Base-by-base conservation (phyloP, 2,113 vertebrate species). In the Rhinogobius similis region DNA sequence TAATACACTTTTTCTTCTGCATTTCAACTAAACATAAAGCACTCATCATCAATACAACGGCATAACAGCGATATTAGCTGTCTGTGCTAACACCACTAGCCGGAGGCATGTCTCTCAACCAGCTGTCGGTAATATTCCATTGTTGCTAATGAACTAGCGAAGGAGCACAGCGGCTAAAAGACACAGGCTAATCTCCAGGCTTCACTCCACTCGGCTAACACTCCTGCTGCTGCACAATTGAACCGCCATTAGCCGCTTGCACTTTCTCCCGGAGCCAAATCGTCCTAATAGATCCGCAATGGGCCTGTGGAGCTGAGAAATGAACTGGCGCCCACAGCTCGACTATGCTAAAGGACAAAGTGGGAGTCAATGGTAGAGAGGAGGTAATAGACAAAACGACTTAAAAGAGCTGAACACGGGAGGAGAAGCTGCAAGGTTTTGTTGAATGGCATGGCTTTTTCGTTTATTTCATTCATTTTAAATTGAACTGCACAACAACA, bases 51-150 rank as follows among this genome's bases (percentile, higher is more conserved):
- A 68, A 56, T 79, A 52, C n/a, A 67, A 44, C 55, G 69, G 46
- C 44, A 29, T 62, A 20, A 74, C 5, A 73, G 56, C 59, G 12
- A 55, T 56, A 58, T 56, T 68, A 56, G 18, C 18, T 9, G 48
- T 67, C 63, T 27, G 20, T 81, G 32, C 75, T 61, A 61, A 78
- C 75, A 71, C 44, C 4, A 44, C 1, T 62, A 77, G 82, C 84
- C 65, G 10, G 24, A 75, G 77, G 80, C 80, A 72, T 61, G 24
- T 72, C 58, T 67, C 80, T 41, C 72, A 67, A 70, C 74, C 82
- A 83, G 87, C 78, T 86, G 84, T 74, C 78, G 59, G 76, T 79
- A 80, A 86, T 86, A 83, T 85, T 74, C 74, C 69, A 74, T 48
- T 62, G 70, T 73, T 76, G 72, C 68, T 83, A 83, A 85, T 76